Conservation (phyloP, 2,113 vertebrate species). For the Haemorhous mexicanus region DNA sequence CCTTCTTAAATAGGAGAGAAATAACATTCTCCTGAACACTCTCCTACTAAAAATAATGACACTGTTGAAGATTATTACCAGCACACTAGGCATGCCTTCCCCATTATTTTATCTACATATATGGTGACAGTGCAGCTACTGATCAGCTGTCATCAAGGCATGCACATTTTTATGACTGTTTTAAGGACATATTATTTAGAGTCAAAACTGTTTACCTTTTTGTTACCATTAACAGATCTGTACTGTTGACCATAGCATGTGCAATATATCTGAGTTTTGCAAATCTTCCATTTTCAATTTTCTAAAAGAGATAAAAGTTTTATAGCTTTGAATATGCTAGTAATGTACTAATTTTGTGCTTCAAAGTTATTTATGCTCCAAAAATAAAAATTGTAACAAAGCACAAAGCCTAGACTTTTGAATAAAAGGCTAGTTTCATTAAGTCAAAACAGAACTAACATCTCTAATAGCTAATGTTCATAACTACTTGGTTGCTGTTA, state of each 20-base stretch:
- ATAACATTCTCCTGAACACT: not conserved
- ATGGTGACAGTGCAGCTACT: not conserved
- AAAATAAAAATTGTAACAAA: not conserved
- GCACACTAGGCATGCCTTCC: not conserved
- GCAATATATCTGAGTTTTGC: slow-evolving; percentile 94
- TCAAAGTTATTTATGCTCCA: not conserved
- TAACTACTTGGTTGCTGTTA: not conserved
- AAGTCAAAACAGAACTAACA: not conserved
- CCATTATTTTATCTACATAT: not conserved
- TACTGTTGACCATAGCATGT: slow-evolving; percentile 94
- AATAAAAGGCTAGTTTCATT: not conserved
- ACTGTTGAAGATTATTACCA: not conserved
- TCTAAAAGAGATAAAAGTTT: slow-evolving; percentile 75
- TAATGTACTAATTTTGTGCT: not conserved
- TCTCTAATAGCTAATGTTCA: not conserved
- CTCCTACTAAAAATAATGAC: not conserved
- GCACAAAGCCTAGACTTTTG: not conserved
- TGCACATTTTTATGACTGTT: not conserved
- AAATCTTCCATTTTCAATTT: slow-evolving; percentile 98
- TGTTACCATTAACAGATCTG: slow-evolving; percentile 96
- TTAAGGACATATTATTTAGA: not conserved
- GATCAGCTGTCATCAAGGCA: not conserved
- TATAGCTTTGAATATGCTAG: not conserved
- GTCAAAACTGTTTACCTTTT: slow-evolving; percentile 80
- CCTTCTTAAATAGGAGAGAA: not conserved